Conservation (phyloP, 2,888 invertebrate species). For the Galerucella calmariensis region DNA sequence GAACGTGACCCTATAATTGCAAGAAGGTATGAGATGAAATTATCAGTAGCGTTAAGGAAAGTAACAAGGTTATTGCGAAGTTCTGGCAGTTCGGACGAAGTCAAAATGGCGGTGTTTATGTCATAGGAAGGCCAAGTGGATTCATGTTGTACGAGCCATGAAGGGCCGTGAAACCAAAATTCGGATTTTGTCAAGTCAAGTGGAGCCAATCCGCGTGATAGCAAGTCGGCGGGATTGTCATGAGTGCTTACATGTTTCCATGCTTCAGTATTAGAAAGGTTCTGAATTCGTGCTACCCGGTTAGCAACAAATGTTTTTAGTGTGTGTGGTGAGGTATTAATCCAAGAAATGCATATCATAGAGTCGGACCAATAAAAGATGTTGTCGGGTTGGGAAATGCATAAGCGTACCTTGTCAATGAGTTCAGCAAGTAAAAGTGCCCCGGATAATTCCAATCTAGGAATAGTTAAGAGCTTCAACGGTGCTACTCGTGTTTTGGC, state of each 20-base stretch:
- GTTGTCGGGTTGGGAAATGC: slow-evolving; percentile 10
- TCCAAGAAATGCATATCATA: slow-evolving; percentile 33
- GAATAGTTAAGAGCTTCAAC: slow-evolving; percentile 34
- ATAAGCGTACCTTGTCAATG: slow-evolving; percentile 21
- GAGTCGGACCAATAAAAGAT: slow-evolving; percentile 31
- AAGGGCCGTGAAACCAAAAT: slow-evolving; percentile 23
- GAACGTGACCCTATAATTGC: background rate
- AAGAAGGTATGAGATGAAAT: background rate
- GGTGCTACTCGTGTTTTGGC: slow-evolving; percentile 37
- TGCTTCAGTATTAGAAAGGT: background rate
- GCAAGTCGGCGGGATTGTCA: slow-evolving; percentile 29
- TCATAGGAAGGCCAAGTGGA: background rate
- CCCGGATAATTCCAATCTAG: slow-evolving; percentile 34
- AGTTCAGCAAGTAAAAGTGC: slow-evolving; percentile 33
- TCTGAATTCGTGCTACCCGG: slow-evolving; percentile 25
- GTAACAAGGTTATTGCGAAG: background rate
- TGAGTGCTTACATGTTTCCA: slow-evolving; percentile 24
- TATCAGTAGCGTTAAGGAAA: background rate
- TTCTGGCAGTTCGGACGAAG: background rate
- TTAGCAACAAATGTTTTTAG: slow-evolving; percentile 31
- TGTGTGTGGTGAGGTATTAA: slow-evolving; percentile 20
- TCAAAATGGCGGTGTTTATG: background rate
- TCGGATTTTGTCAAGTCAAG: slow-evolving; percentile 1
- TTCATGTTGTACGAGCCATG: slow-evolving; percentile 13
- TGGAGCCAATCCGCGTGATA: slow-evolving; percentile 24